Conservation (phyloP, 2,797 vertebrate genomes). For the Artibeus jamaicensis region DNA sequence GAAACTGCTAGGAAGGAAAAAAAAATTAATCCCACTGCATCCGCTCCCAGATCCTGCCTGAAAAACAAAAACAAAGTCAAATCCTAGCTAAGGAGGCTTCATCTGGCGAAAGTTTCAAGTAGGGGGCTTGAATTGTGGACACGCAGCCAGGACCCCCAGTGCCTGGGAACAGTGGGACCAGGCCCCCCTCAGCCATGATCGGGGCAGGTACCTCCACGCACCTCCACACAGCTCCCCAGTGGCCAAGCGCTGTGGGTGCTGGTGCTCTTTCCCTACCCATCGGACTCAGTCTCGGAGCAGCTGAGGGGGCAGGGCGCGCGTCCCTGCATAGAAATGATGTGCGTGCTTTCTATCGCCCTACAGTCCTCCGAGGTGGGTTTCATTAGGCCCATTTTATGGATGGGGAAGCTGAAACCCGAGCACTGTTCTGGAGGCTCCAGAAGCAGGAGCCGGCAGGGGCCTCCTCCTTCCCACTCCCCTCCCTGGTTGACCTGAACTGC, state of each 20-base stretch:
- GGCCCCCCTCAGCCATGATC: too few relatives aligned
- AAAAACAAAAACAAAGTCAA: constrained; percentile 59
- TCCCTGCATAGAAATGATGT: not conserved
- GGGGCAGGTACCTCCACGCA: not conserved
- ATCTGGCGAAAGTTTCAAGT: not conserved
- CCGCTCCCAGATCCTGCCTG: constrained; percentile 49
- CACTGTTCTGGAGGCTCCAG: not conserved
- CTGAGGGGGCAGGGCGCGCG: too few relatives aligned
- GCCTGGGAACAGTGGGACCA: not conserved
- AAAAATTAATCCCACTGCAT: constrained; percentile 60
- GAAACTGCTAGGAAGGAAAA: constrained; percentile 27
- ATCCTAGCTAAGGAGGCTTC: constrained; percentile 24
- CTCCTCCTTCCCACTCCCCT: not conserved
- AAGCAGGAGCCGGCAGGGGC: not conserved
- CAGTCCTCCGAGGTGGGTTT: not conserved
- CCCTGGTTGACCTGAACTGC: constrained; percentile 15
- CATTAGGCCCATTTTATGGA: not conserved
- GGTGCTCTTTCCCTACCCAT: too few relatives aligned
- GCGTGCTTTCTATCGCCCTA: not conserved
- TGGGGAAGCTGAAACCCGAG: not conserved
- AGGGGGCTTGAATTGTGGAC: not conserved
- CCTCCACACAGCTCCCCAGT: too few relatives aligned
- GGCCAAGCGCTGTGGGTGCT: accelerated
- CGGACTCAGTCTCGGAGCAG: not conserved
- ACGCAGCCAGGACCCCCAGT: not conserved